Evolutionary conservation across 2,113 vertebrate genomes (phyloP).

Genomic region (Kryptolebias marmoratus): DNA sequence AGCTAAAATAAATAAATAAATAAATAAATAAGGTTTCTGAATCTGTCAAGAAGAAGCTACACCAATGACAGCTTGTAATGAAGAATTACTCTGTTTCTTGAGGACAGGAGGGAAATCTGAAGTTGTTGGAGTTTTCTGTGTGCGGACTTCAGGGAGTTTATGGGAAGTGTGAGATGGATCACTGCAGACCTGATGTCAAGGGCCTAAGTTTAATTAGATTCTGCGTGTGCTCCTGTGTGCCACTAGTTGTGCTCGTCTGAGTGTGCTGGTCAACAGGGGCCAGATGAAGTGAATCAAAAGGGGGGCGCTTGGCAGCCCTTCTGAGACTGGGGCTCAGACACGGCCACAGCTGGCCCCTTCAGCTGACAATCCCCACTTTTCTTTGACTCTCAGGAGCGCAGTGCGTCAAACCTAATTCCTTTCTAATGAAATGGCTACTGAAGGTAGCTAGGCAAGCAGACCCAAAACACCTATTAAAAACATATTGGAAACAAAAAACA

Average conservation of each 20-base stretch:
- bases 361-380: constrained; percentile 69
- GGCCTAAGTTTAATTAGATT: constrained; percentile 64
- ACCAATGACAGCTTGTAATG: not conserved
- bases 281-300: constrained; percentile 44
- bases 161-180: constrained; percentile 33
- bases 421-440: constrained; percentile 79
- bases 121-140: too few species aligned
- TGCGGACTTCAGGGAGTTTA: not conserved
- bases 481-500: constrained; percentile 45
- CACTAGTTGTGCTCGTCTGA: constrained; percentile 6
- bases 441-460: constrained; percentile 57
- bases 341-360: constrained; percentile 71
- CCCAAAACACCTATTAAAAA: constrained; percentile 57
- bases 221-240: constrained; percentile 27
- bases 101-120: constrained; percentile 4
- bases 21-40: not conserved
- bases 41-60: constrained; percentile 8
- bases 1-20: not conserved
- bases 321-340: constrained; percentile 61
- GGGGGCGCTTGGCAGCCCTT: constrained; percentile 64
- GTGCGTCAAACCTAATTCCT: constrained; percentile 72
- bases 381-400: constrained; percentile 66
- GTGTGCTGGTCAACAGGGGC: constrained; percentile 23
- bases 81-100: constrained; percentile 26
- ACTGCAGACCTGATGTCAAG: constrained; percentile 50